Conservation (phyloP, 2,797 vertebrate genomes). For the Chaetophractus vellerosus region DNA sequence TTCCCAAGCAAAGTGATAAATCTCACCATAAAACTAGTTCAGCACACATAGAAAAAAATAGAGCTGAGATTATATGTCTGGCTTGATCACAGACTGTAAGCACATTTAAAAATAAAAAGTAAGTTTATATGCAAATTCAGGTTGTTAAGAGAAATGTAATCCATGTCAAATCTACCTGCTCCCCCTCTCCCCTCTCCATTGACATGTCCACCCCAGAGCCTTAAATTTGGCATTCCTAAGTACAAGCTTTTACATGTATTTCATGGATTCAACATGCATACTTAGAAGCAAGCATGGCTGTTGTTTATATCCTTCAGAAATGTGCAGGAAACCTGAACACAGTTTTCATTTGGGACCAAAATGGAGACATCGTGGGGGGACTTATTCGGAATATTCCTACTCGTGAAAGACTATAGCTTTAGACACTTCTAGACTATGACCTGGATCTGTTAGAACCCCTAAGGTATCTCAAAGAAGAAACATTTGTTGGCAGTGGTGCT, state of each 20-base stretch:
- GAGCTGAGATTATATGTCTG: not conserved
- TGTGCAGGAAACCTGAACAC: not conserved
- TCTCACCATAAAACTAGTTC: slow-evolving; percentile 49
- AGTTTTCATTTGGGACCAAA: slow-evolving; percentile 25
- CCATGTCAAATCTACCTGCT: not conserved
- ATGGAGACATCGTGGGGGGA: not conserved
- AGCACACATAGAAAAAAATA: not conserved
- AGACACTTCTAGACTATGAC: not conserved
- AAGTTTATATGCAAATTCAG: not conserved
- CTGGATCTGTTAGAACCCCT: not conserved
- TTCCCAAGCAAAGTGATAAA: slow-evolving; percentile 71
- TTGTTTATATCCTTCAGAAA: not conserved
- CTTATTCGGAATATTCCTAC: not conserved
- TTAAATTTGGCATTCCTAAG: not conserved
- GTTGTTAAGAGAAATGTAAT: not conserved
- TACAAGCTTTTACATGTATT: not conserved
- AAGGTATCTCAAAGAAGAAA: not conserved
- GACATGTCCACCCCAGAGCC: not conserved
- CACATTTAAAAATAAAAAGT: not conserved
- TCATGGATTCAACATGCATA: not conserved
- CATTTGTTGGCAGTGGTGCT: not conserved
- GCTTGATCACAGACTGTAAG: not conserved
- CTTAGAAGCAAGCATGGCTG: not conserved
- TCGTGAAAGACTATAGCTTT: rapidly evolving
- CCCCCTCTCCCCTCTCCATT: rapidly evolving